These are phyloP conservation scores for Temnothorax longispinosus DNA, from an alignment of 1,140 invertebrate genomes.

Conservation along the genomic window DNA sequence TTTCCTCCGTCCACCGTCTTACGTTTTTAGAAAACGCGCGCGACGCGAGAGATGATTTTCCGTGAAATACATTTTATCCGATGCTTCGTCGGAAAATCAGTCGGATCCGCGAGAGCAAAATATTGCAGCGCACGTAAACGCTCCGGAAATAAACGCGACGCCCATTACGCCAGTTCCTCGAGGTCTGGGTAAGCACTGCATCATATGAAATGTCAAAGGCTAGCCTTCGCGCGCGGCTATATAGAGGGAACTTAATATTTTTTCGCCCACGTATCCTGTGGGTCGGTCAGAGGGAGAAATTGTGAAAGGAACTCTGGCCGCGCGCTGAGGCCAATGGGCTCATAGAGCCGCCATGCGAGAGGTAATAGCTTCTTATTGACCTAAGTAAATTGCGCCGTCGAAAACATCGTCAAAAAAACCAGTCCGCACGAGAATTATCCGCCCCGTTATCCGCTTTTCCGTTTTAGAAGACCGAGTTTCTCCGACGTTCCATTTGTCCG, in stretches of 20 bases:
- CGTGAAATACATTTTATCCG: conserved; percentile 8
- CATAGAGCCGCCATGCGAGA: background rate
- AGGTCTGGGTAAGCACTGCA: conserved; percentile 38
- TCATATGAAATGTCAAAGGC: conserved; percentile 56
- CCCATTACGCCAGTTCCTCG: conserved; percentile 33
- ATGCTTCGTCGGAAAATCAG: background rate
- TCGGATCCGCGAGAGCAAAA: background rate
- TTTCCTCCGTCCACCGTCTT: too few species aligned
- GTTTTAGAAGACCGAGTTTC: background rate
- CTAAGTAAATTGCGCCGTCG: background rate
- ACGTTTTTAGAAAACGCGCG: too few species aligned
- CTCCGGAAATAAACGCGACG: conserved; percentile 4
- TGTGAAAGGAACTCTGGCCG: background rate
- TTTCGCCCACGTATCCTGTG: conserved; percentile 47
- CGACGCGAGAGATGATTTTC: background rate
- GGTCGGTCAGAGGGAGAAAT: background rate
- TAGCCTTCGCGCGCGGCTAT: background rate
- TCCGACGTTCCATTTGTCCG: background rate
- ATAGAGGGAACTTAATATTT: conserved; percentile 32
- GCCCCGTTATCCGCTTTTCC: background rate
- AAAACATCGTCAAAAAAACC: background rate
- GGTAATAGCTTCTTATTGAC: background rate
- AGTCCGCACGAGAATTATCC: background rate
- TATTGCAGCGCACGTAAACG: conserved; percentile 2
- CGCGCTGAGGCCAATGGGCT: background rate